These are phyloP conservation scores for Hydropotes inermis DNA, from an alignment of 2,113 vertebrate species.

Conservation along the genomic window DNA sequence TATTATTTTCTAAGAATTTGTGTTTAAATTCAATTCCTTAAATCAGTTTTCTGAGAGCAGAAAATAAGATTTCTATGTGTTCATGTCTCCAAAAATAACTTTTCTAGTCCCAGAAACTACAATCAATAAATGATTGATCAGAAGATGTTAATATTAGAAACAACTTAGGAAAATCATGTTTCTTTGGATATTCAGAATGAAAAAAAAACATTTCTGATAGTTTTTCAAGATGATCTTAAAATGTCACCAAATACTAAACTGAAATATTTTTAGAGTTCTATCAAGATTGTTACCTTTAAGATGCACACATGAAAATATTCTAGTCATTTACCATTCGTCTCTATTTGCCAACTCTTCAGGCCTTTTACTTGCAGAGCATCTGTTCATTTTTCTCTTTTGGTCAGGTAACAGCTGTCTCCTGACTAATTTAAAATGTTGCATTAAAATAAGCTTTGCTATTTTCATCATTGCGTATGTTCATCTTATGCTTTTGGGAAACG, in stretches of 20 bases:
- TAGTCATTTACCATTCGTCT: slow-evolving; percentile 19
- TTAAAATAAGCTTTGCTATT: slow-evolving; percentile 51
- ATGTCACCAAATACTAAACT: slow-evolving; percentile 24
- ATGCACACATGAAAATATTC: not conserved
- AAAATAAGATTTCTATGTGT: not conserved
- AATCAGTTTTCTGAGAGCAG: not conserved
- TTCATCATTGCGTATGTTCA: slow-evolving; percentile 55
- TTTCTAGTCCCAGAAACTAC: not conserved
- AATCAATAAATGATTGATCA: not conserved
- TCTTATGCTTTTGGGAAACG: slow-evolving; percentile 44
- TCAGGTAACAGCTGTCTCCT: slow-evolving; percentile 58
- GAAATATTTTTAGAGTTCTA: slow-evolving; percentile 48
- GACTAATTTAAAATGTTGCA: slow-evolving; percentile 52
- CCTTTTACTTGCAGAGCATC: slow-evolving; percentile 41
- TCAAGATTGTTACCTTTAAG: slow-evolving; percentile 35
- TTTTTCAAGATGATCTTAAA: slow-evolving; percentile 47
- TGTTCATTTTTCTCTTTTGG: slow-evolving; percentile 51
- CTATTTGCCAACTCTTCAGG: slow-evolving; percentile 58
- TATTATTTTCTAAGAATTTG: not conserved
- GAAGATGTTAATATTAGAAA: slow-evolving; percentile 17
- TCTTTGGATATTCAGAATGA: not conserved
- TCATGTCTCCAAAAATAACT: not conserved
- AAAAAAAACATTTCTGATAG: not conserved
- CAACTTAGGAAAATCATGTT: slow-evolving; percentile 1
- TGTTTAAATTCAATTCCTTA: not conserved